phyloP scores from a whole-genome alignment of 2,888 invertebrate species.

The Folsomia manolachei region DNA sequence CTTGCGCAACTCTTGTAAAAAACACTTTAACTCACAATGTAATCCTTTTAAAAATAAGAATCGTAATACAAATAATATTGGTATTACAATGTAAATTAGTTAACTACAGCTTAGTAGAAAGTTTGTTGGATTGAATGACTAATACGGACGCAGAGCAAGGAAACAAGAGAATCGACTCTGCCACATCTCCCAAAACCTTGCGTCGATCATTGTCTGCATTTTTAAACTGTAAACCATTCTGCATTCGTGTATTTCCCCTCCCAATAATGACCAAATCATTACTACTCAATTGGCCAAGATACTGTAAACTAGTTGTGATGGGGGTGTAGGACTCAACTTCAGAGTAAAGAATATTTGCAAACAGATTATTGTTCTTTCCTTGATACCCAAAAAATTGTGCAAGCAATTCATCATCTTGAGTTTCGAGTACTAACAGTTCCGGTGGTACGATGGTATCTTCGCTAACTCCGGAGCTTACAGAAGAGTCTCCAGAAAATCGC shows the following conservation, averaged over 20 bases:
- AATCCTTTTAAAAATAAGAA: too few species aligned
- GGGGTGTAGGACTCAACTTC: slow-evolving; percentile 34
- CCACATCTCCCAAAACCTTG: slow-evolving; percentile 35
- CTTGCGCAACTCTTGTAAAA: too few species aligned
- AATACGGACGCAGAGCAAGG: slow-evolving; percentile 26
- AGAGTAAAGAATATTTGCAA: slow-evolving; percentile 15
- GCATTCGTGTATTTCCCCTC: slow-evolving; percentile 17
- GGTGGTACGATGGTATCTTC: slow-evolving; percentile 12
- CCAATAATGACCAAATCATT: slow-evolving; percentile 35
- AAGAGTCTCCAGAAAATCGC: background rate
- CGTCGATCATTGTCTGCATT: slow-evolving; percentile 27
- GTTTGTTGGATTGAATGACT: slow-evolving; percentile 24
- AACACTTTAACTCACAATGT: background rate
- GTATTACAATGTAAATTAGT: too few species aligned
- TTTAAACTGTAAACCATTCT: slow-evolving; percentile 20
- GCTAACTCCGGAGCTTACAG: background rate
- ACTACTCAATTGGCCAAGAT: slow-evolving; percentile 19
- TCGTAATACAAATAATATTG: too few species aligned
- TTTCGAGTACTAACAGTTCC: slow-evolving; percentile 16
- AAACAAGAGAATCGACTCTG: slow-evolving; percentile 28
- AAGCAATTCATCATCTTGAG: slow-evolving; percentile 19
- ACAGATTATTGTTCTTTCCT: background rate
- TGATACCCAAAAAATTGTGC: slow-evolving; percentile 9
- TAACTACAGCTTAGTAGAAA: background rate
- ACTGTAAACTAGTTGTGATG: slow-evolving; percentile 23